Evolutionary conservation across 2,888 invertebrate genomes (phyloP), one percentile per base, ranked within the genome.

Genomic region (Lepidocyrtinus sp.): DNA sequence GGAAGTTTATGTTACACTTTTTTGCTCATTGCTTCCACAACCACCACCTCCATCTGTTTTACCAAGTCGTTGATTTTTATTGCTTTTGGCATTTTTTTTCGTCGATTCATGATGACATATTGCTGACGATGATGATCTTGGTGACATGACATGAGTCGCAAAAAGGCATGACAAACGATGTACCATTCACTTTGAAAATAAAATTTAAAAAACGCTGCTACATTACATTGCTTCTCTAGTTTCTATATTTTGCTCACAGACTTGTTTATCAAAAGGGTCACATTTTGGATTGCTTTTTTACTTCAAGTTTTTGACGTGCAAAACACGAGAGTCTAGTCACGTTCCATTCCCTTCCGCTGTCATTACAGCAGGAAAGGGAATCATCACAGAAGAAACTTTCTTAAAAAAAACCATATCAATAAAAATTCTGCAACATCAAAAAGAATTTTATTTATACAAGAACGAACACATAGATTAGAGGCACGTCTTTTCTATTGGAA

Each of bases 221-320:
- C n/a, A 55, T 15, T 61, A 61, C 3, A 61, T 19, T n/a, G n/a
- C n/a, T n/a, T n/a, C n/a, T n/a, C n/a, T n/a, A n/a, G n/a, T 15
- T 22, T 24, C 62, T 25, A n/a, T 22, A 62, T 7, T 45, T 26
- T 0, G 24, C 55, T 27, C 55, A 7, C 69, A 61, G 62, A 63
- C 72, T 63, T 63, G 45, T 61, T 70, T 15, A 21, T n/a, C 19
- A 69, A 46, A 75, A 75, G 69, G 76, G 76, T 76, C 76, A 71
- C 71, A 76, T n/a, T 76, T 76, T 76, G 76, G 71, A 76, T 77
- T 59, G 71, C 77, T 67, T 72, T 77, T 77, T 59, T 61, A 71
- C 65, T 72, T 77, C 71, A 77, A 77, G 25, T 71, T 36, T 36
- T 36, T 77, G 77, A 77, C 71, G 12, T 12, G 12, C 12, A 71